These are phyloP conservation scores for Cossypha caffra DNA, from an alignment of 2,797 vertebrate genomes.

Conservation along the genomic window DNA sequence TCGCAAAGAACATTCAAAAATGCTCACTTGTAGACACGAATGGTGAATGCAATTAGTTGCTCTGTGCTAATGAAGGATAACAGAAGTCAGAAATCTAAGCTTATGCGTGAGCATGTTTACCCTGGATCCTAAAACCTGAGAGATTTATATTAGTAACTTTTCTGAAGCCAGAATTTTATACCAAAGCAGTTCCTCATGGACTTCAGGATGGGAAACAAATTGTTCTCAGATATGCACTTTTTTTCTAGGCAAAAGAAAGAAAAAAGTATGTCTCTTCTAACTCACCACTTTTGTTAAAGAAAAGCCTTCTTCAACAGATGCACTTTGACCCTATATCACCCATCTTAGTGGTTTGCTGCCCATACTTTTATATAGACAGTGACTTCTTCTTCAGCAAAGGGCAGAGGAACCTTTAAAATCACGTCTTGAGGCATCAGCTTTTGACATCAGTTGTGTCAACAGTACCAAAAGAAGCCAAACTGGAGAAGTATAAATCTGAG, in stretches of 20 bases:
- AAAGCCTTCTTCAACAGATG: background rate
- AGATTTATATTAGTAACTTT: background rate
- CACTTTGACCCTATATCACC: background rate
- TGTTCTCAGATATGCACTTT: background rate
- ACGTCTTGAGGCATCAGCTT: background rate
- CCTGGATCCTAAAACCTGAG: background rate
- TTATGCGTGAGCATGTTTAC: background rate
- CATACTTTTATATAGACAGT: background rate
- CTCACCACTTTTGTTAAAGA: background rate
- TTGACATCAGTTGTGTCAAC: background rate
- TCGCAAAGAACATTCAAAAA: background rate
- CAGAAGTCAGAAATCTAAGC: background rate
- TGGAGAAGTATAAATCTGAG: background rate
- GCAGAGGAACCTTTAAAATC: background rate
- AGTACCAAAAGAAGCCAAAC: background rate
- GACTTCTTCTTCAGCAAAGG: background rate
- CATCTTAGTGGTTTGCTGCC: background rate
- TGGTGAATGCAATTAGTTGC: background rate
- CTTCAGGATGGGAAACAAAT: background rate
- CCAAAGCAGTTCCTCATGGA: background rate
- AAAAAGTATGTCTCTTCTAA: background rate
- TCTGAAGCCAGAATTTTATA: background rate
- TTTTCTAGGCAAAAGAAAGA: background rate
- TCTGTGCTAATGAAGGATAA: background rate
- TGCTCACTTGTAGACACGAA: background rate